Evolutionary conservation across 2,888 invertebrate genomes (phyloP).

Genomic region (Drymonia ruficornis): DNA sequence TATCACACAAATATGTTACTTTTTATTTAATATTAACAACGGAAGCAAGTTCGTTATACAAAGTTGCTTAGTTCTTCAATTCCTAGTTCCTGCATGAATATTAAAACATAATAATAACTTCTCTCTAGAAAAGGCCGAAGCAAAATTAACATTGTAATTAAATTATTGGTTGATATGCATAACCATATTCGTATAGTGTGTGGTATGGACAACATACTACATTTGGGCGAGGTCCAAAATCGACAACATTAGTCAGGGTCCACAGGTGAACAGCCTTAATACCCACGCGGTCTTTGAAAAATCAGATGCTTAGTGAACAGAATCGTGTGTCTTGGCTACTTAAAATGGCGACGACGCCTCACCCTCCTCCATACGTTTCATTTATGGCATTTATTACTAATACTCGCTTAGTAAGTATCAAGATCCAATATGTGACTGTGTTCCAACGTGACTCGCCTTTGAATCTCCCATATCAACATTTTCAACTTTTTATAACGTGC

Average conservation of each 20-base stretch:
- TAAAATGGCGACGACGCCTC: conserved; percentile 44
- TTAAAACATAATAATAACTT: not conserved
- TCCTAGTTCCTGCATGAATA: not conserved
- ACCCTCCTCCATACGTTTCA: conserved; percentile 35
- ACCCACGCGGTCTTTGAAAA: conserved; percentile 65
- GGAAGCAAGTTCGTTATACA: not conserved
- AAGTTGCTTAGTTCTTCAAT: not conserved
- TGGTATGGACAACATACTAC: conserved; percentile 49
- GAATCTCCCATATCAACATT: conserved; percentile 34
- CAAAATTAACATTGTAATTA: conserved; percentile 18
- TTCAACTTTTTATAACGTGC: conserved; percentile 25
- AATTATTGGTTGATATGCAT: conserved; percentile 23
- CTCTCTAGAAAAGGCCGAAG: conserved; percentile 6
- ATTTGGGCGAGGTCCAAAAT: conserved; percentile 71
- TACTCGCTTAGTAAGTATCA: conserved; percentile 52
- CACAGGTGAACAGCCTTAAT: conserved; percentile 69
- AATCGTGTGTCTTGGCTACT: conserved; percentile 7
- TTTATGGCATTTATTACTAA: conserved; percentile 56
- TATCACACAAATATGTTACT: not conserved
- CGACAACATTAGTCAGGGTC: conserved; percentile 60
- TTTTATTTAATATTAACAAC: not conserved
- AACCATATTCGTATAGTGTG: conserved; percentile 12
- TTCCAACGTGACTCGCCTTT: conserved; percentile 39
- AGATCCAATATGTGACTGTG: conserved; percentile 33
- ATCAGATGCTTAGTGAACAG: conserved; percentile 28